Evolutionary conservation across 1,140 invertebrate genomes (phyloP).

Genomic region (Stegodyphus mimosarum): DNA sequence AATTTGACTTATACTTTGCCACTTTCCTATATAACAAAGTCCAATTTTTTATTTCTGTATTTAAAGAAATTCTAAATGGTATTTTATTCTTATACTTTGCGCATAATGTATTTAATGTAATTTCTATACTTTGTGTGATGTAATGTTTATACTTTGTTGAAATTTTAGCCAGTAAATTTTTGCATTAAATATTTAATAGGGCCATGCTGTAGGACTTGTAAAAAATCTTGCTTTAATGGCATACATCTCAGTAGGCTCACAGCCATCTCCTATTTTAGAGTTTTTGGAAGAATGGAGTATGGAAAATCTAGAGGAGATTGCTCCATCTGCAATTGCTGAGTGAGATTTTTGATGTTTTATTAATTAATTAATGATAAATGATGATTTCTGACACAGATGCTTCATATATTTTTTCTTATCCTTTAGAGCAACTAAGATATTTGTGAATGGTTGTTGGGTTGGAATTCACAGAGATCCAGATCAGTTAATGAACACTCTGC

Average conservation of each 20-base stretch:
- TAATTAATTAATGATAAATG: neutral
- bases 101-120: too few relatives aligned
- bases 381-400: neutral
- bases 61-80: too few relatives aligned
- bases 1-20: too few relatives aligned
- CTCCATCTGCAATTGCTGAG: constrained; percentile 92
- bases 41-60: too few relatives aligned
- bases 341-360: constrained; percentile 14
- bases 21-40: too few relatives aligned
- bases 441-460: constrained; percentile 99
- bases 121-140: too few relatives aligned
- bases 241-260: constrained; percentile 98
- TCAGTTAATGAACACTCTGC: constrained; percentile 95
- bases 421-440: constrained; percentile 92
- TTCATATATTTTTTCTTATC: neutral
- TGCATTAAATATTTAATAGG: constrained; percentile 64
- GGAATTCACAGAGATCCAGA: constrained; percentile 98
- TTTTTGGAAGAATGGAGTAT: constrained; percentile 99
- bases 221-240: constrained; percentile 99
- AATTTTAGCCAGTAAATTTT: too few relatives aligned
- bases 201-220: constrained; percentile 81
- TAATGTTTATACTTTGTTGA: too few relatives aligned
- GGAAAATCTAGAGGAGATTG: constrained; percentile 99
- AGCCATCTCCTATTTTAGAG: constrained; percentile 97
- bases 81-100: too few relatives aligned